Evolutionary conservation across 1,140 invertebrate species (phyloP).

Genomic region (Archivesica marissinica): DNA sequence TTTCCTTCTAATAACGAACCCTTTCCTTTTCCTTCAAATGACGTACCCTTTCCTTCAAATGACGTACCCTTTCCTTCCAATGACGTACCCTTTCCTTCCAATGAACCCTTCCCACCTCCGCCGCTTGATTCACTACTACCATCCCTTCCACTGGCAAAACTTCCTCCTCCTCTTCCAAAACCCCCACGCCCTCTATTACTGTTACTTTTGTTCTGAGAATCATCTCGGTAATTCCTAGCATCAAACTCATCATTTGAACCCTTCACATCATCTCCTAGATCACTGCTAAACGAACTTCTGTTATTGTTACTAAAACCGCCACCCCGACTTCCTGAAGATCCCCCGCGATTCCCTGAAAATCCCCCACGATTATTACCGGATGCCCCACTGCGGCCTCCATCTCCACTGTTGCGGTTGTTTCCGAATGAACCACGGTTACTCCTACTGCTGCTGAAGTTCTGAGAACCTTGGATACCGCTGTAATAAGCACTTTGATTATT

Average conservation of each 20-base stretch:
- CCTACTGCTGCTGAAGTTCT: not conserved
- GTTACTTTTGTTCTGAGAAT: conserved; percentile 4
- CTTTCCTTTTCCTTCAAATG: too few species aligned
- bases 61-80: too few species aligned
- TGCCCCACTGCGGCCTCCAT: not conserved
- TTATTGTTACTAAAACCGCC: conserved; percentile 8
- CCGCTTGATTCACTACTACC: not conserved
- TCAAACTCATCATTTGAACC: conserved; percentile 23
- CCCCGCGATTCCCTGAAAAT: not conserved
- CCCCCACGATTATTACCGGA: too few species aligned
- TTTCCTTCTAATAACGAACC: too few species aligned
- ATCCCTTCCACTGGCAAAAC: not conserved
- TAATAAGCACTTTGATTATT: conserved; percentile 25
- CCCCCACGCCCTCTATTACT: conserved; percentile 21
- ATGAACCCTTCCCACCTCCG: not conserved
- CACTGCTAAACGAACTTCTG: not conserved
- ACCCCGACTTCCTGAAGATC: not conserved
- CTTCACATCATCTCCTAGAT: not conserved
- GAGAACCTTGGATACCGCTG: conserved; percentile 17
- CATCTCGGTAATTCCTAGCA: conserved; percentile 21
- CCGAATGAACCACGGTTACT: conserved; percentile 1
- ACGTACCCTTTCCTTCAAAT: too few species aligned
- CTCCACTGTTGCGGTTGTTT: not conserved
- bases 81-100: too few species aligned
- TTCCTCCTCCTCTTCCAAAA: not conserved